Evolutionary conservation across 2,113 vertebrate genomes (phyloP), one percentile per base, ranked within the genome.

Genomic region (Sigmodon hispidus): DNA sequence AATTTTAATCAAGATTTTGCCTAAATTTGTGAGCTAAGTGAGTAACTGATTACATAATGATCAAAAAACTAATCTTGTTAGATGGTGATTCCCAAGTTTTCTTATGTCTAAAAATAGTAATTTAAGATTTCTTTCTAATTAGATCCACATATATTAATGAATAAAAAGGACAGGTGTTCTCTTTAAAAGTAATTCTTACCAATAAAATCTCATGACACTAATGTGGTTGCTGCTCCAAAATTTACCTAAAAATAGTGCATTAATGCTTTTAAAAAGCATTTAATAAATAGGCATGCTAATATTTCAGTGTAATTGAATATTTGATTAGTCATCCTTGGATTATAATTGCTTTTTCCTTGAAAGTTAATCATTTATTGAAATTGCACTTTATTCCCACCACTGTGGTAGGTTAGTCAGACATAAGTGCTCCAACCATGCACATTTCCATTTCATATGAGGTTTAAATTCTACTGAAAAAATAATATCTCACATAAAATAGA

Each of bases 1-100:
- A 97, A 97, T 98, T 98, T 97, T 97, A 98, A 97, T 98, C 97
- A 98, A 97, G 96, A 95, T 94, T 96, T 97, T 94, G 87, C 94
- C 75, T 97, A 95, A 96, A 97, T 97, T 94, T 97, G 85, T 83
- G 90, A 97, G 97, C 88, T 96, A 92, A 96, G 94, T 94, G 96
- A 97, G 89, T 94, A 96, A 96, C 90, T 97, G 96, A 97, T 97
- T 97, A 96, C 90, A 97, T 96, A 97, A 96, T 97, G 88, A 97
- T 97, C 95, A 97, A 95, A 97, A 95, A 97, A 91, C 80, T 90
- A 96, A 97, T 96, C 90, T 94, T 90, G 95, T 96, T 93, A 96
- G 75, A 91, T 85, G 75, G 80, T 36, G 45, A 95, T 93, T 45
- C 92, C 91, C 95, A 96, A 90, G 95, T 94, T 96, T 96, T 94